Evolutionary conservation across 1,140 invertebrate species (phyloP), one percentile per base, ranked within the genome.

Genomic region (Anagrus nilaparvatae): DNA sequence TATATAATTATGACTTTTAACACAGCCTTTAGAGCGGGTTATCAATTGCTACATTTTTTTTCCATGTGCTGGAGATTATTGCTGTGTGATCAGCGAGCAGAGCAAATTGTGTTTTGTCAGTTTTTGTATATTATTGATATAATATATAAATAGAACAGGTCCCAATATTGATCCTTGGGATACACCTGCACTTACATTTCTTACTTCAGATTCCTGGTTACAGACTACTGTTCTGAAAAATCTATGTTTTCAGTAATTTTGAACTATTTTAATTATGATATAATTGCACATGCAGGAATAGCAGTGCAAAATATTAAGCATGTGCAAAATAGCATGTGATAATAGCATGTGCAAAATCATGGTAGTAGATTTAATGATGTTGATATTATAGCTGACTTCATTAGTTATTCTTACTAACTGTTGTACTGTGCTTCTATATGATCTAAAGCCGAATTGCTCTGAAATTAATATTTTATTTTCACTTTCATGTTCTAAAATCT

Each of bases 391-490:
- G 44, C 34, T 19, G 36, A 40, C 17, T 12, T 56, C 30, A 43
- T 52, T 46, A 8, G 47, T 52, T 5, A 69, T 34, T 30, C 50
- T 44, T 1, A 54, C 39, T 6, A 63, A 19, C 41, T 63, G 63
- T 29, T 58, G 47, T 1, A 39, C 38, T 0, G 63, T 66, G n/a
- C 32, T 48, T 27, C 57, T 48, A 16, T 43, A 27, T 34, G 27
- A 14, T 44, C 56, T 46, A 32, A 68, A 68, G 3, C 59, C 60
- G 38, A 58, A 43, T 25, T 65, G 59, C 9, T 58, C 6, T 7
- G 36, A 21, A 28, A 32, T 47, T 3, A 51, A 4, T 18, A 25
- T 12, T 6, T 41, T 21, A 0, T 50, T 28, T 31, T 17, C 6
- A 6, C 19, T 33, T 34, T 40, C 35, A 12, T 43, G 27, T 3